phyloP scores from a whole-genome alignment of 30 jellyfish, hydroid and myxozoan genomes.

The Hydractinia symbiolongicarpus region DNA sequence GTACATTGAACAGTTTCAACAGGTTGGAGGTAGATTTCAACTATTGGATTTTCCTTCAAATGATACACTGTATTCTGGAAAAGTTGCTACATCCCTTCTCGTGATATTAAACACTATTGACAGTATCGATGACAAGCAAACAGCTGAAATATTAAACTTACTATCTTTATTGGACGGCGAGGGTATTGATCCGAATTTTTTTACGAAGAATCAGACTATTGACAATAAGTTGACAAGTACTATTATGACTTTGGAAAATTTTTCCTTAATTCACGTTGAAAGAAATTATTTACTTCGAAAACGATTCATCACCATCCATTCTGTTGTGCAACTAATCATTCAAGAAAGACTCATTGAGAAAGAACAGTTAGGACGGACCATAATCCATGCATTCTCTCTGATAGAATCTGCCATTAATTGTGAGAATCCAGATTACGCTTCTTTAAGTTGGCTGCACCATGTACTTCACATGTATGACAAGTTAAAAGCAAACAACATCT shows the following conservation, averaged over 20 bases:
- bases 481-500: neutral
- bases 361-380: neutral
- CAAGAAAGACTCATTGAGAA: neutral
- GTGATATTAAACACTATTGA: conserved; percentile 35
- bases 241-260: conserved; percentile 1
- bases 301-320: neutral
- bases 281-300: neutral
- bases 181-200: neutral
- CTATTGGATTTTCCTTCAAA: conserved; percentile 16
- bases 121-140: neutral
- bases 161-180: neutral
- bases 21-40: neutral
- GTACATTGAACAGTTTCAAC: conserved; percentile 29
- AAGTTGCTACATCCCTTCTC: conserved; percentile 34
- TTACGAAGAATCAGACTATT: neutral
- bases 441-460: neutral
- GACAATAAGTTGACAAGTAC: neutral
- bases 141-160: neutral
- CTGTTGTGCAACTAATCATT: conserved; percentile 2
- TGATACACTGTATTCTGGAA: conserved; percentile 26
- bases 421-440: neutral
- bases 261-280: neutral
- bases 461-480: neutral
- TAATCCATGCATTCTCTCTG: neutral
- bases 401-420: neutral